Base-by-base conservation (phyloP, 1,140 invertebrate species). In the Zaprionus ornatus region DNA sequence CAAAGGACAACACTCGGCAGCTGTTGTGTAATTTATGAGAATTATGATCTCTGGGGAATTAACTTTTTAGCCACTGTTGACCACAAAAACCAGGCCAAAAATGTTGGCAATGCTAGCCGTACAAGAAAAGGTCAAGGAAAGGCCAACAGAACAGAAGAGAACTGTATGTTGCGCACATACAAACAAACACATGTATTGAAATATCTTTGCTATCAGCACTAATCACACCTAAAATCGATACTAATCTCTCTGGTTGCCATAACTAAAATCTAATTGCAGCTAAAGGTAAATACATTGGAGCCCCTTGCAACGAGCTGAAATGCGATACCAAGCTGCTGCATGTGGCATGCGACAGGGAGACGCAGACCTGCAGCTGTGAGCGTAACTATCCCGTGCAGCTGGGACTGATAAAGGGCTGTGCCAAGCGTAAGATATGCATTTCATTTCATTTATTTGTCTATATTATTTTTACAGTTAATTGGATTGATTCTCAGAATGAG, bases 311-410 rank as follows among this genome's bases (percentile, higher is more conserved):
- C 60, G 95, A 96, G 77, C 92, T 94, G 79, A 94, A 94, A 42
- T 97, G 96, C 93, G 96, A 95, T 93, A 93, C 95, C 1, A 93
- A 94, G 68, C 93, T 97, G 65, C 93, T 95, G 74, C 96, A 97
- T 93, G 96, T 97, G 74, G 94, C 94, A 93, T 97, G 97, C 92
- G 95, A 97, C 92, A 94, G 94, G 42, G 93, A 94, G 77, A 95
- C 95, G 42, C 93, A 93, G 54, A 93, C 93, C 57, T 97, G 97
- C 93, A 95, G 95, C 87, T 97, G 97, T 91, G 96, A 97, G 80
- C 95, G 95, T 81, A 95, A 95, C 77, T 96, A 96, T 93, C 95
- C 96, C 10, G 97, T 97, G 69, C 94, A 94, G 86, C 94, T 97
- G 64, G 96, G 95, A 67, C 94, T 94, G 67, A 94, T 94, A 66